Evolutionary conservation across 2,797 vertebrate genomes (phyloP).

Genomic region (Fundulus diaphanus): DNA sequence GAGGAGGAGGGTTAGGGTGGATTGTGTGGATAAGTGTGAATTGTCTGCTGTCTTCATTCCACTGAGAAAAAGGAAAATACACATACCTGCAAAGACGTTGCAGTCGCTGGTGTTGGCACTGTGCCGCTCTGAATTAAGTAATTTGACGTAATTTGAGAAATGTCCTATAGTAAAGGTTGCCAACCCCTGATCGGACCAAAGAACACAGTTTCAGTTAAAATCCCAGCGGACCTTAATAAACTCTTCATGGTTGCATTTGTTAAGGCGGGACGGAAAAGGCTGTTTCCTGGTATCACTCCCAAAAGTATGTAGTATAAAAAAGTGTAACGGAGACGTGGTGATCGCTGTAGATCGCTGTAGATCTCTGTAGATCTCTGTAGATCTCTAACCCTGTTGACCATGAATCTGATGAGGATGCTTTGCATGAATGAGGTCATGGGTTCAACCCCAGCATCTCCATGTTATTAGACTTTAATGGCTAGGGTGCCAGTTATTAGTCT

Average conservation of each 20-base stretch:
- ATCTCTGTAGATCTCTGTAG: background rate
- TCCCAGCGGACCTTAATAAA: background rate
- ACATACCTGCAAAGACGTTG: too few relatives aligned
- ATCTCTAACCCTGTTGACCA: too few relatives aligned
- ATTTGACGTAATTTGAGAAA: too few relatives aligned
- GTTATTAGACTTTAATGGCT: too few relatives aligned
- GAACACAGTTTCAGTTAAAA: background rate
- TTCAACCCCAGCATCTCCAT: conserved; percentile 85
- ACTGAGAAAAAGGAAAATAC: too few relatives aligned
- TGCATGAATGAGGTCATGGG: conserved; percentile 85
- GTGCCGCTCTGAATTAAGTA: background rate
- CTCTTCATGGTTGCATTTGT: background rate
- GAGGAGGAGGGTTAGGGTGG: too few relatives aligned
- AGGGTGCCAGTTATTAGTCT: too few relatives aligned
- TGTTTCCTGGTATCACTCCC: background rate
- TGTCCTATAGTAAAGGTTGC: too few relatives aligned
- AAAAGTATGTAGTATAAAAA: background rate
- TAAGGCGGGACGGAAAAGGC: background rate
- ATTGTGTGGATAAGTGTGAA: too few relatives aligned
- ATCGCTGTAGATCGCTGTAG: background rate
- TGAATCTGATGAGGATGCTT: too few relatives aligned
- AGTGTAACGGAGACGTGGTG: background rate
- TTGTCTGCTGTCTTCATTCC: too few relatives aligned
- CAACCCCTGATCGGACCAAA: background rate
- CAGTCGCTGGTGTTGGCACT: too few relatives aligned